A percentile compares a stretch with the other conserved stretches of the same genome.
Evolutionary conservation across 2,888 invertebrate species (phyloP).

Genomic region (Leptarthrus brevirostris): DNA sequence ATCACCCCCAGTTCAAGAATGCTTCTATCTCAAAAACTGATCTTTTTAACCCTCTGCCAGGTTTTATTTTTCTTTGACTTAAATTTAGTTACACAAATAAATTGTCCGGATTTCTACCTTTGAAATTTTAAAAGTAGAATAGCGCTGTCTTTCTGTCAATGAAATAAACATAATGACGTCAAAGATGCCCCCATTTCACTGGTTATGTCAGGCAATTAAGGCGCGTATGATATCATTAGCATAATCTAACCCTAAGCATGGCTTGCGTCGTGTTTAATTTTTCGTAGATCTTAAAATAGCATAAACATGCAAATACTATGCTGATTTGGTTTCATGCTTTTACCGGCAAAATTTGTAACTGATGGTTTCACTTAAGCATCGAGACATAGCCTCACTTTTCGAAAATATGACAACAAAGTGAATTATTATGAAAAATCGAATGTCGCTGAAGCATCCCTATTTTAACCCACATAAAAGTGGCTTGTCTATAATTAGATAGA

Average conservation of each 20-base stretch:
- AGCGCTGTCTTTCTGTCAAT: neutral
- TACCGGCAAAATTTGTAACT: no score
- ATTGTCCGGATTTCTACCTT: neutral
- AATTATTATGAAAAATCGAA: conserved; percentile 16
- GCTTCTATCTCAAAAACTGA: neutral
- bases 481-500: conserved; percentile 11
- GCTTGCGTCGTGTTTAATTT: neutral
- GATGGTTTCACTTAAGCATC: no score
- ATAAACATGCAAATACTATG: neutral
- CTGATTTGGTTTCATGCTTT: conserved; percentile 7
- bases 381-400: neutral
- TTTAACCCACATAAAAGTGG: neutral
- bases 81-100: neutral
- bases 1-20: neutral
- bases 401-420: conserved; percentile 11
- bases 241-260: neutral
- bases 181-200: conserved; percentile 10
- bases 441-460: neutral
- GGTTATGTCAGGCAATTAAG: conserved; percentile 12
- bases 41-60: neutral
- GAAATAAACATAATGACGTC: conserved; percentile 20
- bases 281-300: neutral
- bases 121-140: neutral
- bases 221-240: neutral
- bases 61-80: neutral